Evolutionary conservation across 2,797 vertebrate species (phyloP).

Genomic region (Sebastes glaucus): DNA sequence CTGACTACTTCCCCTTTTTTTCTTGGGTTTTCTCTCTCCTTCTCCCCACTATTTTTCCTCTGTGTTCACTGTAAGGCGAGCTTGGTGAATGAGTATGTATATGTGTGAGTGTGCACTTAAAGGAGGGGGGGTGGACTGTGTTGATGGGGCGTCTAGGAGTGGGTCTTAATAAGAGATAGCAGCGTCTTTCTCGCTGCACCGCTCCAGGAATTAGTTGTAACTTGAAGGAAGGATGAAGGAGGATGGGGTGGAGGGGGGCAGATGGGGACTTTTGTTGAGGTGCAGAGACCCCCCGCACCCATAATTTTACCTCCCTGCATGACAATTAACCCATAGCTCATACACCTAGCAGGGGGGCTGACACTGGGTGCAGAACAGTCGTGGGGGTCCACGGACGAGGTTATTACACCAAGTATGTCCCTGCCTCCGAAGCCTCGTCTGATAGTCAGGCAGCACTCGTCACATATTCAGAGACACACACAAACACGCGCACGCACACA

Average conservation of each 20-base stretch:
- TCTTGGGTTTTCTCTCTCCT: constrained; percentile 65
- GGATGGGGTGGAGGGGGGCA: constrained; percentile 29
- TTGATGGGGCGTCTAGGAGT: constrained; percentile 74
- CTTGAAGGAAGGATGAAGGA: constrained; percentile 75
- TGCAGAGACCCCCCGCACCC: constrained; percentile 79
- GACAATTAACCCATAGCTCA: constrained; percentile 83
- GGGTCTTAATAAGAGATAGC: constrained; percentile 83
- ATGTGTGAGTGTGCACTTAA: constrained; percentile 35
- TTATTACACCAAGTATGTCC: constrained; percentile 72
- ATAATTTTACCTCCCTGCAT: constrained; percentile 79
- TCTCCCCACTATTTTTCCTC: constrained; percentile 66
- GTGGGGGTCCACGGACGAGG: constrained; percentile 67
- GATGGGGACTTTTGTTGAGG: constrained; percentile 76
- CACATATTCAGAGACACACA: constrained; percentile 40
- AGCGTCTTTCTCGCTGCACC: constrained; percentile 71
- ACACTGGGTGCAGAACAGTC: constrained; percentile 60
- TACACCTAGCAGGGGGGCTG: constrained; percentile 68
- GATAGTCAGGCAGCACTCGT: constrained; percentile 58
- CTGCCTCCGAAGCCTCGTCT: constrained; percentile 65
- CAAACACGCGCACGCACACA: constrained; percentile 13
- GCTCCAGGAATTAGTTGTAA: constrained; percentile 81
- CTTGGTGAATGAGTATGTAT: constrained; percentile 50
- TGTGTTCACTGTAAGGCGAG: constrained; percentile 66
- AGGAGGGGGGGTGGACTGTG: constrained; percentile 32
- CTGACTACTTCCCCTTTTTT: constrained; percentile 82